These are phyloP conservation scores for Dasysyrphus tricinctus DNA, from an alignment of 2,888 invertebrate species.

Conservation along the genomic window DNA sequence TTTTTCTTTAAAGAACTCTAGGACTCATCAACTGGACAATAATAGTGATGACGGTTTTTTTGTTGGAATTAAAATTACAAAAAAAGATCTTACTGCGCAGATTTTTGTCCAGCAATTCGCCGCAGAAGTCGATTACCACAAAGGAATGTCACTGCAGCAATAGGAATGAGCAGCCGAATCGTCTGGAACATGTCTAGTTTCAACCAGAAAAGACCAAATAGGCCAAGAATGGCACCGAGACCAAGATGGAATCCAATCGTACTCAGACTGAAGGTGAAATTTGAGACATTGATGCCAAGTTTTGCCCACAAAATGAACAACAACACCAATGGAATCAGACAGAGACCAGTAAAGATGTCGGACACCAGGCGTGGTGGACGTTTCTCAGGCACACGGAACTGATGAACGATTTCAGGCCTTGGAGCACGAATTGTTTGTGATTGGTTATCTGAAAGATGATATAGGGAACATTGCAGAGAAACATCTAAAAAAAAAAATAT, in stretches of 20 bases:
- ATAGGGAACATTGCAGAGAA: not conserved
- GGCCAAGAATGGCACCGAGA: constrained; percentile 93
- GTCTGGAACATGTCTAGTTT: constrained; percentile 98
- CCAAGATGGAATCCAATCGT: constrained; percentile 96
- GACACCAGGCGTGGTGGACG: constrained; percentile 95
- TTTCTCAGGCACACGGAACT: constrained; percentile 96
- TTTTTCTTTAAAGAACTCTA: constrained; percentile 34
- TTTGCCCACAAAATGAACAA: constrained; percentile 93
- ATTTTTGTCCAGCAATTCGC: constrained; percentile 84
- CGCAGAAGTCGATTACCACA: constrained; percentile 96
- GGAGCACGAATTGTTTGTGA: constrained; percentile 82
- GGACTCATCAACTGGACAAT: constrained; percentile 39
- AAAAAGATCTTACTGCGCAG: constrained; percentile 48
- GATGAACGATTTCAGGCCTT: constrained; percentile 88
- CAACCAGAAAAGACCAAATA: constrained; percentile 97
- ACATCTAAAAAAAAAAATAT: not conserved
- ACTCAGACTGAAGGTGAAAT: constrained; percentile 90
- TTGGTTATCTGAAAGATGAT: constrained; percentile 77
- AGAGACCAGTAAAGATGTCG: constrained; percentile 93
- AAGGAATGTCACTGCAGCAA: constrained; percentile 95
- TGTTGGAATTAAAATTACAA: constrained; percentile 46
- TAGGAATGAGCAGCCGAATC: constrained; percentile 92
- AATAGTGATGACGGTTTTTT: constrained; percentile 48
- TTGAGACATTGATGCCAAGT: constrained; percentile 93
- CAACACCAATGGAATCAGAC: constrained; percentile 91